phyloP scores from a whole-genome alignment of 2,113 vertebrate genomes.

The Silurus glanis region DNA sequence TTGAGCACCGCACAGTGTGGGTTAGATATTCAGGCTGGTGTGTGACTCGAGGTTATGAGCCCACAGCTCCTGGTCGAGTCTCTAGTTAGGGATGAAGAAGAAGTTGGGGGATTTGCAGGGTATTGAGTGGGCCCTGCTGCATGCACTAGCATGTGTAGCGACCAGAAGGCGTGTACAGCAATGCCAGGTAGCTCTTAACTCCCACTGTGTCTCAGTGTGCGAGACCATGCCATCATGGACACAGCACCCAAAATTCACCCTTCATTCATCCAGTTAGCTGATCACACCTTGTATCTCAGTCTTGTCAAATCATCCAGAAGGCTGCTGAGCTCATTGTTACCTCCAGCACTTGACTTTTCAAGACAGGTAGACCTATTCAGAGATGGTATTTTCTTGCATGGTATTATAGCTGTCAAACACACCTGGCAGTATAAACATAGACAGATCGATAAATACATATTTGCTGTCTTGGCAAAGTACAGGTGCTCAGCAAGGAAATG shows the following conservation, averaged over 20 bases:
- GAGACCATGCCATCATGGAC: neutral
- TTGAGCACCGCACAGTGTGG: neutral
- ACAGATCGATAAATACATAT: too few species aligned
- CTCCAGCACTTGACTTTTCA: neutral
- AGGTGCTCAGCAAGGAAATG: too few species aligned
- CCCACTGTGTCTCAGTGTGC: neutral
- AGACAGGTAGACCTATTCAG: neutral
- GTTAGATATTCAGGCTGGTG: neutral
- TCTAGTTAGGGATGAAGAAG: too few species aligned
- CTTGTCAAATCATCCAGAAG: neutral
- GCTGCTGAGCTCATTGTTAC: neutral
- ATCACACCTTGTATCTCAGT: neutral
- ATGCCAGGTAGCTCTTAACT: neutral
- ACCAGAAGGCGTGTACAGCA: slow-evolving; percentile 27
- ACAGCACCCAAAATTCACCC: neutral
- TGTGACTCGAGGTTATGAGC: neutral
- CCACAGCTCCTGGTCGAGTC: neutral
- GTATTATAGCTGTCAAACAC: neutral
- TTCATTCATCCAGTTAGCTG: neutral
- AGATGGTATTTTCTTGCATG: neutral
- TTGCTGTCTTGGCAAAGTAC: too few species aligned
- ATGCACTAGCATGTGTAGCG: neutral
- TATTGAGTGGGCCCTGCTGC: slow-evolving; percentile 29
- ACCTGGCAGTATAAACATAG: neutral
- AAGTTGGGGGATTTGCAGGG: neutral